Base-by-base conservation (phyloP, 2,113 vertebrate genomes). In the Conger conger region DNA sequence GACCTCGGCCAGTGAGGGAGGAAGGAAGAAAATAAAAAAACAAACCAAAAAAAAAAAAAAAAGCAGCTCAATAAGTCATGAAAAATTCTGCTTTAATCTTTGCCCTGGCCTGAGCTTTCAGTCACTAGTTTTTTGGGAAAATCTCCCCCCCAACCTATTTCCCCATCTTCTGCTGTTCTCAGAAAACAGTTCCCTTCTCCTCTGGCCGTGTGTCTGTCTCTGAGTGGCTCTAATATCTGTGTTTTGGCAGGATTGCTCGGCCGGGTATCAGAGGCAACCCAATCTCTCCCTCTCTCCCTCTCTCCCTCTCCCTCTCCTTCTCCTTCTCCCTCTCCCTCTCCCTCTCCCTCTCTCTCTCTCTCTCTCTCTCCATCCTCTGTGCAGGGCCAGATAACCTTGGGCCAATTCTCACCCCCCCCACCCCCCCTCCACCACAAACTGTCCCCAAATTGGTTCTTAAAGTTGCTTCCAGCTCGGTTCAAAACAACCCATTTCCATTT, bases 11-110 rank as follows among this genome's bases (percentile, higher is more conserved):
- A 77, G 18, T 53, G 76, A 30, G n/a, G 73, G 27, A 76, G 73
- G 15, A 23, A 23, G 68, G 68, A 20, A 30, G 68, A 30, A 33
- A 33, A 33, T 18, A 76, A 76, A 76, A n/a, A 76, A n/a, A 60
- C 57, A 13, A 60, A 60, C 57, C n/a, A n/a, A 35, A 37, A 37
- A 37, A 76, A 78, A 36, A 78, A 35, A 37, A 35, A 68, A 17
- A 17, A 68, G n/a, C 20, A 83, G 76, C 30, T 77, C 33, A 38
- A 83, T 83, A 83, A 78, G 77, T 63, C 77, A 83, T 83, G 33
- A 78, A 83, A 84, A 36, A 84, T 84, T 82, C 38, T 63, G 63
- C 40, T 86, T 82, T 86, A 82, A 86, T 86, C 79, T 85, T 81
- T 40, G 20, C 40, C 84, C 60, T 5, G 33, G 84, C n/a, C 20